Evolutionary conservation across 1,140 invertebrate species (phyloP).

Genomic region (Drosophila busckii): DNA sequence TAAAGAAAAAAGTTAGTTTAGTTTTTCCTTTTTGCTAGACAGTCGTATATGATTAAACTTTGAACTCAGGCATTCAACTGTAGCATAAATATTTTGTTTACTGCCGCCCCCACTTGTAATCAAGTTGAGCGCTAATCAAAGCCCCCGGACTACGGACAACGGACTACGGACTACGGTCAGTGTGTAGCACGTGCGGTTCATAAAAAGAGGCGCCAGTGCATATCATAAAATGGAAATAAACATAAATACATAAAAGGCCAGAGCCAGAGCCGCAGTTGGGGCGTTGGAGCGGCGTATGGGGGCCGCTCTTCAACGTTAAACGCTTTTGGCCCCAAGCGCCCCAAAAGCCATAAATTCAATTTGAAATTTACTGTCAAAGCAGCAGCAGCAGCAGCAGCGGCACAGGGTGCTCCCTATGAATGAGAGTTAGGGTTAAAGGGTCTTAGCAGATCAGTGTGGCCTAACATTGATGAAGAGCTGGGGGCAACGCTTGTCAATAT

Average conservation of each 20-base stretch:
- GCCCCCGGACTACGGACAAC: conserved; percentile 12
- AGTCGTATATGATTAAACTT: too few relatives aligned
- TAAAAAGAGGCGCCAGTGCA: conserved; percentile 46
- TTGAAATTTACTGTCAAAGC: conserved; percentile 67
- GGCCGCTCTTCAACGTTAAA: background rate
- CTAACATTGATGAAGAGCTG: conserved; percentile 25
- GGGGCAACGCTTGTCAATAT: conserved; percentile 49
- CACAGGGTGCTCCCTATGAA: too few relatives aligned
- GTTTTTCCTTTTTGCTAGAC: too few relatives aligned
- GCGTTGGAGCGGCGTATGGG: conserved; percentile 1
- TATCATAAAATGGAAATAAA: conserved; percentile 52
- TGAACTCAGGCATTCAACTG: too few relatives aligned
- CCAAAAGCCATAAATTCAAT: conserved; percentile 67
- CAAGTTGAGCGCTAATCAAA: conserved; percentile 35
- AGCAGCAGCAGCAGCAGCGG: too few relatives aligned
- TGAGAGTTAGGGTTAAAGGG: too few relatives aligned
- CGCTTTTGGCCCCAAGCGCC: conserved; percentile 14
- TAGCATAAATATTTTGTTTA: too few relatives aligned
- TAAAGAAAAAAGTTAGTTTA: conserved; percentile 1
- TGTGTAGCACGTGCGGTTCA: conserved; percentile 56
- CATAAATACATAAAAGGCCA: conserved; percentile 53
- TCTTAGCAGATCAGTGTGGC: conserved; percentile 1
- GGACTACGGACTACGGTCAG: conserved; percentile 6
- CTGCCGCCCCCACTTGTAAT: too few relatives aligned
- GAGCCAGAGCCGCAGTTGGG: background rate